Evolutionary conservation across 2,888 invertebrate genomes (phyloP).

Genomic region (Volucella bombylans): DNA sequence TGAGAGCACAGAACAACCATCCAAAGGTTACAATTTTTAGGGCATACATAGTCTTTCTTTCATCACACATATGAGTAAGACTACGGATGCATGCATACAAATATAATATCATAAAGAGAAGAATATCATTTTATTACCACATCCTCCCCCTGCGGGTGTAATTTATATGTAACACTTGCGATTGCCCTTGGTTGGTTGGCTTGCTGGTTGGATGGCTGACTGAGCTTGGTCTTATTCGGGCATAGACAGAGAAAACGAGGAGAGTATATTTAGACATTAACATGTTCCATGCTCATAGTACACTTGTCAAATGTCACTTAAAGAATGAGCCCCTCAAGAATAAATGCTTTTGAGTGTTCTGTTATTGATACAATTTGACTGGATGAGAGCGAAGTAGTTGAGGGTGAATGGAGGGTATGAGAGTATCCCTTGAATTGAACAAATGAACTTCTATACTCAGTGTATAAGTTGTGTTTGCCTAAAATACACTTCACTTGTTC

Average conservation of each 20-base stretch:
- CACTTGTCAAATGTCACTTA: conserved; percentile 70
- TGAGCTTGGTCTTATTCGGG: too few relatives aligned
- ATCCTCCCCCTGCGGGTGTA: conserved; percentile 39
- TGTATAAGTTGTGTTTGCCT: conserved; percentile 5
- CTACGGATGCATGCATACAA: too few relatives aligned
- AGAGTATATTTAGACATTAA: neutral
- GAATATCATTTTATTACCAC: neutral
- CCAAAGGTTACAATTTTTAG: conserved; percentile 6
- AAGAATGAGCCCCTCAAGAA: conserved; percentile 53
- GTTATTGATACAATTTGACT: conserved; percentile 64
- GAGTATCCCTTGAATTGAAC: neutral
- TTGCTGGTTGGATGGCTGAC: neutral
- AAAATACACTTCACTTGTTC: conserved; percentile 55
- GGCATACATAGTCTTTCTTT: neutral
- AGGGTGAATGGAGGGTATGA: neutral
- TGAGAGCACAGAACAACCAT: neutral
- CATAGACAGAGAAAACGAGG: too few relatives aligned
- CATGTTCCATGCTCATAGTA: conserved; percentile 15
- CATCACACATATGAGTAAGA: too few relatives aligned
- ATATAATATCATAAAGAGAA: too few relatives aligned
- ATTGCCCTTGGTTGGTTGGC: conserved; percentile 37
- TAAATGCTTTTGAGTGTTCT: conserved; percentile 35
- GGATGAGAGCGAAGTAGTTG: conserved; percentile 32
- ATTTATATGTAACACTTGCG: conserved; percentile 50
- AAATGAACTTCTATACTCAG: neutral